Percentiles rank a stretch among this genome's conserved stretches.
Conservation (phyloP, 1,140 invertebrate genomes). For the Brachystomella parvula region DNA sequence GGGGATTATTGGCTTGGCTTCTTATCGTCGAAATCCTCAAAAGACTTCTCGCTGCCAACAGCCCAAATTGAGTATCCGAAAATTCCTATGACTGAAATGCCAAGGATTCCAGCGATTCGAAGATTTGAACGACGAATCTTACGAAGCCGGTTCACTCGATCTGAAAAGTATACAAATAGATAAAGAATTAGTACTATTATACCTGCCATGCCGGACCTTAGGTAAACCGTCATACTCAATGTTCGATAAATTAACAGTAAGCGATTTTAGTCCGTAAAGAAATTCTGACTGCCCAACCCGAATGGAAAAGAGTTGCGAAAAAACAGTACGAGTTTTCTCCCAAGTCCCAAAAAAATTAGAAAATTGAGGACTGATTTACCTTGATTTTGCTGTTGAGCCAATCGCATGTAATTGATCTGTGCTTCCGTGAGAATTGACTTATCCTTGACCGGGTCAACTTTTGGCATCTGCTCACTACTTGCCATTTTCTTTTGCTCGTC, state of each 20-base stretch:
- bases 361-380: no score
- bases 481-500: neutral
- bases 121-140: slow-evolving; percentile 55
- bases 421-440: slow-evolving; percentile 51
- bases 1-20: slow-evolving; percentile 45
- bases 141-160: slow-evolving; percentile 58
- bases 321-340: no score
- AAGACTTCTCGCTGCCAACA: slow-evolving; percentile 74
- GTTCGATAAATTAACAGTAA: no score
- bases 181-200: no score
- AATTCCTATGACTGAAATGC: slow-evolving; percentile 57
- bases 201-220: no score
- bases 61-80: slow-evolving; percentile 73
- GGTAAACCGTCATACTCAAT: no score
- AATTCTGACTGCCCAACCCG: no score
- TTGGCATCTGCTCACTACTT: slow-evolving; percentile 45
- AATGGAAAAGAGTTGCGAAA: no score
- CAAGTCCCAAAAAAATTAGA: no score
- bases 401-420: slow-evolving; percentile 66
- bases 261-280: no score
- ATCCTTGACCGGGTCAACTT: slow-evolving; percentile 48
- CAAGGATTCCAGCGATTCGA: slow-evolving; percentile 53
- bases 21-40: slow-evolving; percentile 74
- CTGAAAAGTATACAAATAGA: slow-evolving; percentile 41
- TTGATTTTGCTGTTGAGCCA: slow-evolving; percentile 62